phyloP scores from a whole-genome alignment of 2,797 vertebrate genomes.

The Pipistrellus pygmaeus region DNA sequence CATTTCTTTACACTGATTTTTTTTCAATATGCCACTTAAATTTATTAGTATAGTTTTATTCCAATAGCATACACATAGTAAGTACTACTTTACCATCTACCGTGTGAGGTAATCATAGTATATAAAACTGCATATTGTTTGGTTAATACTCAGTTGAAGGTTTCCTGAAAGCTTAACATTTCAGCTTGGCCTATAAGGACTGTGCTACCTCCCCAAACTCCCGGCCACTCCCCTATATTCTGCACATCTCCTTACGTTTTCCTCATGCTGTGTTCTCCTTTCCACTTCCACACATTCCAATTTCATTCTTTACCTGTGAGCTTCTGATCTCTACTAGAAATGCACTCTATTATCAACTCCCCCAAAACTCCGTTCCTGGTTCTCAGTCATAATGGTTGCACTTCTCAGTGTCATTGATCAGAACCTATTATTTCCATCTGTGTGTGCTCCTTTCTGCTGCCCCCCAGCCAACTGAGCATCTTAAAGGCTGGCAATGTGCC shows the following conservation, averaged over 20 bases:
- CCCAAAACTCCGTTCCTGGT: neutral
- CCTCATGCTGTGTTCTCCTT: neutral
- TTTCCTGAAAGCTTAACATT: neutral
- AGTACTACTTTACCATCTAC: neutral
- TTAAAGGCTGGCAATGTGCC: neutral
- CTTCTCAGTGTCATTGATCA: neutral
- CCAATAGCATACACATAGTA: neutral
- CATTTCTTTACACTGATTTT: neutral
- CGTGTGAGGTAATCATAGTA: neutral
- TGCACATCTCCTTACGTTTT: neutral
- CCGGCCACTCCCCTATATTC: neutral
- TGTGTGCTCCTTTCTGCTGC: neutral
- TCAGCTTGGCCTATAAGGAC: neutral
- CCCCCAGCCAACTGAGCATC: neutral
- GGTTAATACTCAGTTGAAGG: neutral
- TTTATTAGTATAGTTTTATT: neutral
- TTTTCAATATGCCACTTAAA: constrained; percentile 45
- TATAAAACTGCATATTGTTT: neutral
- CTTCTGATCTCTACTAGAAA: neutral
- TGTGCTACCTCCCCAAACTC: neutral
- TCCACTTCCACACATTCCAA: neutral
- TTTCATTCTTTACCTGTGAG: neutral
- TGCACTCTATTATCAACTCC: neutral
- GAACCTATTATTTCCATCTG: neutral
- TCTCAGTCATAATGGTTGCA: neutral